Evolutionary conservation across 2,113 vertebrate genomes (phyloP).

Genomic region (Rattus rattus): DNA sequence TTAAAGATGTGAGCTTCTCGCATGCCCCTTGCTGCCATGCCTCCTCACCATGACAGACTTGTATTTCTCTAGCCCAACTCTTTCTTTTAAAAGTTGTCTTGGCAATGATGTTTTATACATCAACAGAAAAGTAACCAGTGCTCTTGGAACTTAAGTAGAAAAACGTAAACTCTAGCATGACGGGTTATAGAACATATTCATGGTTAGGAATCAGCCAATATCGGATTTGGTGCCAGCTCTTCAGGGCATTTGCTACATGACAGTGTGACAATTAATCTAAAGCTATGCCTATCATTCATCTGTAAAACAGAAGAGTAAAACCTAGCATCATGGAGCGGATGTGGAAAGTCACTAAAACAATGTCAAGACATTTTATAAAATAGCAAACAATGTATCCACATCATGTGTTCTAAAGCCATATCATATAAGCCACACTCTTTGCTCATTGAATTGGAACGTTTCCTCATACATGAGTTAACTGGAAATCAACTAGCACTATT

Average conservation of each 20-base stretch:
- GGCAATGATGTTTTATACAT: neutral
- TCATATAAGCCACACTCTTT: neutral
- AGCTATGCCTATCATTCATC: neutral
- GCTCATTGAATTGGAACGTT: neutral
- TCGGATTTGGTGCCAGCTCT: neutral
- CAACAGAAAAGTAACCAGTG: neutral
- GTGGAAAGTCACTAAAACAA: constrained; percentile 16
- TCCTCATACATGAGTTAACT: constrained; percentile 11
- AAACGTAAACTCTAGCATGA: neutral
- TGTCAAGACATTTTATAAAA: constrained; percentile 39
- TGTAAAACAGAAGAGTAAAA: neutral
- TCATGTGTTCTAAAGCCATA: neutral
- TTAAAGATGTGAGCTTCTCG: neutral
- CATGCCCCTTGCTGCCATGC: neutral
- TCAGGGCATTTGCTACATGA: neutral
- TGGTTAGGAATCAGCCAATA: neutral
- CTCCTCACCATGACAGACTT: neutral
- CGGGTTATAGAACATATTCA: neutral
- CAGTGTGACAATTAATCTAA: constrained; percentile 4
- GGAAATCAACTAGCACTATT: neutral
- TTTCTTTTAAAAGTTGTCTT: neutral
- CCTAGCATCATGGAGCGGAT: neutral
- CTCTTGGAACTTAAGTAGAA: constrained; percentile 18
- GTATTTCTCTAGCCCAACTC: neutral
- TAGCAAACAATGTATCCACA: neutral